Conservation (phyloP, 2,113 vertebrate species). For the Petrocephalus zakoni region DNA sequence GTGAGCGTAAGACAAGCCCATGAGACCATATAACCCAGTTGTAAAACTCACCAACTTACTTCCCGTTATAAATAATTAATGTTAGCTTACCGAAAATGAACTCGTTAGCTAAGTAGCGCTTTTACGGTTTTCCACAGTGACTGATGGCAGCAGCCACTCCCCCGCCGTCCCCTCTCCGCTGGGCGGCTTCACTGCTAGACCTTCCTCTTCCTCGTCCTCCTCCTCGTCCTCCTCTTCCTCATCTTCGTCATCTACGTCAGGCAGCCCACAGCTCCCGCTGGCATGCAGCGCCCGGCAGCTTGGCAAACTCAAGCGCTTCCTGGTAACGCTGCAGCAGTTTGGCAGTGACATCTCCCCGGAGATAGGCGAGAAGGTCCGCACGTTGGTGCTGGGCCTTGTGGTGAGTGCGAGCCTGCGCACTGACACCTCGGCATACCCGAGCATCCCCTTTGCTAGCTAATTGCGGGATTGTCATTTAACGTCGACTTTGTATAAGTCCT, state of each 20-base stretch:
- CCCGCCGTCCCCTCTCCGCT: constrained; percentile 93
- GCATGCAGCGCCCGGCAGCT: constrained; percentile 94
- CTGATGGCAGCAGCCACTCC: constrained; percentile 94
- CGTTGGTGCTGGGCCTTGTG: constrained; percentile 92
- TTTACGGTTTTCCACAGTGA: constrained; percentile 68
- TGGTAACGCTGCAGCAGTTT: constrained; percentile 97
- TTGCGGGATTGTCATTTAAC: background rate
- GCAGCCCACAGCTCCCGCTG: constrained; percentile 94
- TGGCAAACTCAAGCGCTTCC: constrained; percentile 97
- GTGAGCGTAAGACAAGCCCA: constrained; percentile 61
- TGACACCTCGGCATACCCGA: no score
- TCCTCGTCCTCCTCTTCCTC: constrained; percentile 48
- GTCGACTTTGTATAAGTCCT: background rate
- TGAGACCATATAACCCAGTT: background rate
- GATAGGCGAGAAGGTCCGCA: constrained; percentile 93
- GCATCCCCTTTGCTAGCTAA: background rate
- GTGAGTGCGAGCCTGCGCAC: constrained; percentile 63
- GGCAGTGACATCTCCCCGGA: constrained; percentile 98
- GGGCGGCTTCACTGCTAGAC: constrained; percentile 92
- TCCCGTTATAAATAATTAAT: constrained; percentile 29
- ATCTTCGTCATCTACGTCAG: constrained; percentile 92
- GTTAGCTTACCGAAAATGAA: constrained; percentile 14
- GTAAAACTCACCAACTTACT: constrained; percentile 24
- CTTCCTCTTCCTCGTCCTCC: constrained; percentile 69
- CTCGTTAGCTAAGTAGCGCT: constrained; percentile 18